Percentiles rank a stretch among this genome's conserved stretches.
These are phyloP conservation scores for Spodoptera picta DNA, from an alignment of 2,888 invertebrate genomes.

Conservation along the genomic window DNA sequence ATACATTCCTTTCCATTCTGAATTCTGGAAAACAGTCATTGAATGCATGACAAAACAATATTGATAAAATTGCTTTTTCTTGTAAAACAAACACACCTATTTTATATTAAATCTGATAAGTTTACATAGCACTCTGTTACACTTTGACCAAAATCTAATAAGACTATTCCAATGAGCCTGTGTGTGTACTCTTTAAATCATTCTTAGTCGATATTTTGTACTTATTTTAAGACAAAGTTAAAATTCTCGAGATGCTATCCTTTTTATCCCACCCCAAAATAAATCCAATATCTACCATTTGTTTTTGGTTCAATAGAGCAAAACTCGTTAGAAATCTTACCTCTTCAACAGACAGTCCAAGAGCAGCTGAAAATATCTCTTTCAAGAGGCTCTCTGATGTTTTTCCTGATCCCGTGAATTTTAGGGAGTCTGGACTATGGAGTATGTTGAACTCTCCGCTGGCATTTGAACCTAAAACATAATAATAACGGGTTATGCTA, in stretches of 20 bases:
- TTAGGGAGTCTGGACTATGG: slow-evolving; percentile 91
- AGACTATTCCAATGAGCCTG: no score
- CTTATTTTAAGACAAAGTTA: no score
- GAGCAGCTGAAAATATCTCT: slow-evolving; percentile 92
- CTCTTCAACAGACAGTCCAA: slow-evolving; percentile 93
- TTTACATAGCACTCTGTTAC: no score
- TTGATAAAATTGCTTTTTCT: no score
- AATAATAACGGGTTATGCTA: neutral
- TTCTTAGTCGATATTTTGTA: no score
- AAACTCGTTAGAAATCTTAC: slow-evolving; percentile 67
- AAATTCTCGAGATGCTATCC: no score
- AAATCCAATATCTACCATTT: no score
- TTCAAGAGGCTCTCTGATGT: slow-evolving; percentile 90
- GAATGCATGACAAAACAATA: no score
- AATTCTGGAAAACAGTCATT: slow-evolving; percentile 76
- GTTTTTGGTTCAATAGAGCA: neutral
- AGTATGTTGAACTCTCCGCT: slow-evolving; percentile 91
- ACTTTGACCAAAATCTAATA: no score
- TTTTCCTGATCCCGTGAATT: slow-evolving; percentile 90
- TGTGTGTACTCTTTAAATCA: no score
- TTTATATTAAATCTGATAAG: no score
- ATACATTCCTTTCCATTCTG: slow-evolving; percentile 91
- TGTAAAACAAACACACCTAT: no score
- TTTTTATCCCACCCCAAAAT: neutral
- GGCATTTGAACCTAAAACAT: slow-evolving; percentile 83